Base-by-base conservation (phyloP, 2,888 invertebrate genomes). In the Tachystola acroxantha region DNA sequence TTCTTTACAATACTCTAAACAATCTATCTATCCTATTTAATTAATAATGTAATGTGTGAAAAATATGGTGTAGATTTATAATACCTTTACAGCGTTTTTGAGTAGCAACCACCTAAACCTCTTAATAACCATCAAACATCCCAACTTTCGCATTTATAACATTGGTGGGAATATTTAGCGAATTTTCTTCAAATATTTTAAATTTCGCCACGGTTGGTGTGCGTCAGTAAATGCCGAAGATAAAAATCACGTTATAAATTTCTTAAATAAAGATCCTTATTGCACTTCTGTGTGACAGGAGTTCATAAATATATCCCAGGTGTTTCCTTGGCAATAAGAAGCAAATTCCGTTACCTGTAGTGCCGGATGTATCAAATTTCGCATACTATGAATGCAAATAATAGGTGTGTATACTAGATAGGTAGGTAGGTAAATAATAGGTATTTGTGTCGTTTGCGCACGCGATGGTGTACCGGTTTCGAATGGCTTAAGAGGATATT, bases 281-380 rank as follows among this genome's bases (percentile, higher is more conserved):
- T 44, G 44, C 40, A 10, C 26, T 29, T 33, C 38, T 27, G 42
- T 45, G 38, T 61, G 60, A 59, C 47, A 50, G 45, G 42, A 44
- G 43, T 47, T 42, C 52, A 40, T 41, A 50, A 56, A 43, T 48
- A 53, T 41, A 48, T 46, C 46, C 44, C 41, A 50, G 41, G 44
- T 45, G 45, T 57, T 60, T 60, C 57, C 53, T 43, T 41, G 45
- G 54, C 48, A 58, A 48, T 64, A 61, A 63, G 57, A 56, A 46
- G 51, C 46, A 36, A 42, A 42, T 19, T 24, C 55, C 55, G 59
- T 60, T 62, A 59, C 40, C 64, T n/a, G n/a, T 66, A 68, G 52
- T 64, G 58, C 58, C 53, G 55, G 64, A 62, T 60, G 48, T 60
- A 58, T 61, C 56, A 57, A 63, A 62, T 61, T 53, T 58, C 60